A percentile compares a stretch with the other conserved stretches of the same genome.
Conservation (phyloP, 2,888 invertebrate species). For the Pasiphila rectangulata region DNA sequence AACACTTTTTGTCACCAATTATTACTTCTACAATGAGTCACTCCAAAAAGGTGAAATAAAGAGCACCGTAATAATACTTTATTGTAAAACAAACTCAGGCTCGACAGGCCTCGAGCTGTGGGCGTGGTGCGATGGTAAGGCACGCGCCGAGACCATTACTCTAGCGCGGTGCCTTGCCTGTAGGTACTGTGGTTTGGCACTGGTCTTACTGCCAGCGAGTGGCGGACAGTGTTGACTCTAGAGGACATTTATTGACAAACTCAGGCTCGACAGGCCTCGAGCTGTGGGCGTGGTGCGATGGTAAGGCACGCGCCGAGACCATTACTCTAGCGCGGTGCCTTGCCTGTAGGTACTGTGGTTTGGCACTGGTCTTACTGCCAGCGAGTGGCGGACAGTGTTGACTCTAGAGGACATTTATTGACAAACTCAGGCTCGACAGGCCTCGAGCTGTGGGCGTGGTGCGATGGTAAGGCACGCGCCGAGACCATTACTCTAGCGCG, state of each 20-base stretch:
- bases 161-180: constrained; percentile 36
- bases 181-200: constrained; percentile 27
- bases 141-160: constrained; percentile 54
- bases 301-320: constrained; percentile 62
- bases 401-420: too few relatives aligned
- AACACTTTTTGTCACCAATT: too few relatives aligned
- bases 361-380: background rate
- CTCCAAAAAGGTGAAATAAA: background rate
- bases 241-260: constrained; percentile 59
- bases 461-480: constrained; percentile 66
- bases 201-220: background rate
- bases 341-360: constrained; percentile 36
- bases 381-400: background rate
- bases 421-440: constrained; percentile 55
- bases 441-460: constrained; percentile 59
- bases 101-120: constrained; percentile 48
- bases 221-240: too few relatives aligned
- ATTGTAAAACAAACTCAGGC: constrained; percentile 55
- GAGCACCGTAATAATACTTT: constrained; percentile 24
- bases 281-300: constrained; percentile 59
- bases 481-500: constrained; percentile 27
- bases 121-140: constrained; percentile 62
- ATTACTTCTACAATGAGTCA: background rate
- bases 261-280: constrained; percentile 43
- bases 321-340: constrained; percentile 29